Evolutionary conservation across 2,888 invertebrate genomes (phyloP).

Genomic region (Ryuthela nishihirai): DNA sequence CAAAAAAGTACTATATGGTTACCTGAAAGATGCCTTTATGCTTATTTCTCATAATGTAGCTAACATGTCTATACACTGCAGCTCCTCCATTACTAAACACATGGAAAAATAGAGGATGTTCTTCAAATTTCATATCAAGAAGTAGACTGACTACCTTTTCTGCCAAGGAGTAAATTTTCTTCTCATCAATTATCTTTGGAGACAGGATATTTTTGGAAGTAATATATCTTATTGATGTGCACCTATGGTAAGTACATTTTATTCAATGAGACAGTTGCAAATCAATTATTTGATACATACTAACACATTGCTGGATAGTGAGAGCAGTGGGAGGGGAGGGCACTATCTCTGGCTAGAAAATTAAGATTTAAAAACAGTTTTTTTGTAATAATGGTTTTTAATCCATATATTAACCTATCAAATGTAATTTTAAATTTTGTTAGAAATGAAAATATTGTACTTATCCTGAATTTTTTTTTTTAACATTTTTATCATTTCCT

Average conservation of each 20-base stretch:
- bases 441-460: too few relatives aligned
- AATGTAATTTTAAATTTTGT: too few relatives aligned
- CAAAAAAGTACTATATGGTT: not conserved
- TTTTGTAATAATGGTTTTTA: too few relatives aligned
- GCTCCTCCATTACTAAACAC: conserved; percentile 74
- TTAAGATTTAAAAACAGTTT: too few relatives aligned
- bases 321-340: too few relatives aligned
- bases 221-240: conserved; percentile 67
- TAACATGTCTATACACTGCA: conserved; percentile 65
- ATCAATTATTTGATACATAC: not conserved
- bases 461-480: too few relatives aligned
- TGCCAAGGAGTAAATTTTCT: conserved; percentile 61
- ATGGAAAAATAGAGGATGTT: conserved; percentile 69
- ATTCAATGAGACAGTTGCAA: conserved; percentile 5
- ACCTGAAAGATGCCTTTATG: conserved; percentile 23
- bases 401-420: too few relatives aligned
- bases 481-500: too few relatives aligned
- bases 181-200: conserved; percentile 46
- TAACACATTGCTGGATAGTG: too few relatives aligned
- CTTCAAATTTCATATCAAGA: conserved; percentile 63
- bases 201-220: conserved; percentile 58
- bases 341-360: too few relatives aligned
- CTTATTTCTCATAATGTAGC: conserved; percentile 55
- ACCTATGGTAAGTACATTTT: conserved; percentile 53
- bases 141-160: conserved; percentile 63